Evolutionary conservation across 2,888 invertebrate species (phyloP).

Genomic region (Ypsolopha sequella): DNA sequence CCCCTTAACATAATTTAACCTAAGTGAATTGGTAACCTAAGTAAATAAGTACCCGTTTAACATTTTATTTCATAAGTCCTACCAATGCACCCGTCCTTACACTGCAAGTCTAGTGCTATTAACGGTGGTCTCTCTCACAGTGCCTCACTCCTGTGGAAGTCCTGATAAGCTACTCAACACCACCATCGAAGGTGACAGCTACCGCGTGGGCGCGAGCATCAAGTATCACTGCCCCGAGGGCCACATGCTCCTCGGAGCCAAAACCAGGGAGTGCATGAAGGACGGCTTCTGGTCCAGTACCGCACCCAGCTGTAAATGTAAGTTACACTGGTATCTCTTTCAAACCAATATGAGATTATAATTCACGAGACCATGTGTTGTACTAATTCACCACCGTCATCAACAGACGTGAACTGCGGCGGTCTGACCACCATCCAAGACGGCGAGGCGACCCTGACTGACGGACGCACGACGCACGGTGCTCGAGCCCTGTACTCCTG

Average conservation of each 20-base stretch:
- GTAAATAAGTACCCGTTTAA: no score
- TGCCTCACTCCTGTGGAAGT: constrained; percentile 88
- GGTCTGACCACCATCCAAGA: constrained; percentile 76
- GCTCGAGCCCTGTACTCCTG: constrained; percentile 83
- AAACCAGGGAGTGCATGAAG: constrained; percentile 75
- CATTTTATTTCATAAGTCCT: no score
- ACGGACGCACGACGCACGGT: constrained; percentile 83
- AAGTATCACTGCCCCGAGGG: constrained; percentile 86
- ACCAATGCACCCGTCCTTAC: no score
- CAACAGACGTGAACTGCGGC: constrained; percentile 87
- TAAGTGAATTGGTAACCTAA: no score
- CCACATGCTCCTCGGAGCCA: constrained; percentile 81
- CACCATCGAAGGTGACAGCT: constrained; percentile 79
- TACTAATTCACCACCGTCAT: background rate
- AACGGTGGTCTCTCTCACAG: constrained; percentile 48
- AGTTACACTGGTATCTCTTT: constrained; percentile 28
- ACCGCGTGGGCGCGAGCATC: constrained; percentile 77
- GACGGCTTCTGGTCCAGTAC: constrained; percentile 88
- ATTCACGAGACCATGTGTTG: no score
- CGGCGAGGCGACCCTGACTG: constrained; percentile 76
- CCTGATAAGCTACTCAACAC: constrained; percentile 89
- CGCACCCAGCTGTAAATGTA: constrained; percentile 90
- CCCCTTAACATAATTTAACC: no score
- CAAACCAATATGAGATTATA: background rate
- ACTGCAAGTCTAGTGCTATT: background rate